Evolutionary conservation across 2,113 vertebrate species (phyloP), one percentile per base, ranked within the genome.

Genomic region (Istiophorus platypterus): DNA sequence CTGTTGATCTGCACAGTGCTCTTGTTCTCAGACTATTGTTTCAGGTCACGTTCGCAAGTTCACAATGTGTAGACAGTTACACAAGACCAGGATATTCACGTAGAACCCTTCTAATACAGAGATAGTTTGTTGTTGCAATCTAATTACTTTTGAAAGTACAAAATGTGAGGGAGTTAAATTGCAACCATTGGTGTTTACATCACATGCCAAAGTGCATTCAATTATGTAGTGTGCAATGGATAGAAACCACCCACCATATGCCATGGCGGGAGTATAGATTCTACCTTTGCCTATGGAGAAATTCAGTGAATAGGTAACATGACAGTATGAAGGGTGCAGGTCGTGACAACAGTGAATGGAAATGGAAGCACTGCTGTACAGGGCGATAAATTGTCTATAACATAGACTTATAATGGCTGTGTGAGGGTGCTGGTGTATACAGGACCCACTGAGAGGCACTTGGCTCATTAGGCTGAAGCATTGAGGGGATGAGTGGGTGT

Each of bases 381-480:
- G 66, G 81, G 78, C 15, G 37, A 91, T 91, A 90, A 84, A 91
- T 84, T 71, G 90, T 78, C 79, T 76, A 71, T 85, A 91, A 90
- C 64, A 39, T 52, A 80, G 69, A 57, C 80, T 79, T 76, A 17
- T 72, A 85, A 92, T 80, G 72, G 80, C 63, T 89, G 42, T 76
- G 62, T 73, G 81, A 89, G 74, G 69, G 87, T 78, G 79, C 72
- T 65, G 78, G 49, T 75, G 78, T 67, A 27, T 78, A 83, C 66
- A 1, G 26, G 64, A 87, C 76, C 86, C 81, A 89, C 84, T 72
- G 87, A 89, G 81, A 87, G 77, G 80, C 88, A 85, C 86, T 90
- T 90, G 92, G 85, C 92, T 96, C 94, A 94, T 95, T 95, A 94
- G 87, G 91, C 82, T 85, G 85, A 92, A 75, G 82, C 77, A 92